Conservation (phyloP, 2,113 vertebrate genomes). For the Ophthalmotilapia sp. region DNA sequence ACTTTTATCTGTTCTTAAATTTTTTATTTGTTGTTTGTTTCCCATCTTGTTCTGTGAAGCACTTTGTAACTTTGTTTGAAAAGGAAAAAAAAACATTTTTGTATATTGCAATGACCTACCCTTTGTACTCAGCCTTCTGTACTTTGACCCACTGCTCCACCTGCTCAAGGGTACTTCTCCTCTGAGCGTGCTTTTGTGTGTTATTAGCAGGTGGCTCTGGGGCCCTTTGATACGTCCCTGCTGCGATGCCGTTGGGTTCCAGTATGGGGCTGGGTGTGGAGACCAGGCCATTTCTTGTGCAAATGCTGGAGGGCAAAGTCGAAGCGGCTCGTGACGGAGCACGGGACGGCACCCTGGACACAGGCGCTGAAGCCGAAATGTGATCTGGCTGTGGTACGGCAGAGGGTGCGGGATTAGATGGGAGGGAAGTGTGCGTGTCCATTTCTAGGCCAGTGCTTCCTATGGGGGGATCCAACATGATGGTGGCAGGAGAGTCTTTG, state of each 20-base stretch:
- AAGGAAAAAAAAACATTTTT: neutral
- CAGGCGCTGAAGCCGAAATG: conserved; percentile 53
- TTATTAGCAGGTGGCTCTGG: conserved; percentile 61
- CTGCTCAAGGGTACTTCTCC: conserved; percentile 80
- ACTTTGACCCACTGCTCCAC: conserved; percentile 90
- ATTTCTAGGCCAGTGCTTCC: conserved; percentile 59
- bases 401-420: neutral
- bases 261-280: conserved; percentile 70
- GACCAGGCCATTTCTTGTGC: conserved; percentile 76
- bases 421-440: conserved; percentile 69
- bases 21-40: neutral
- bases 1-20: neutral
- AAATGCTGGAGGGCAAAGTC: conserved; percentile 43
- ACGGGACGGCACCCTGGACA: conserved; percentile 63
- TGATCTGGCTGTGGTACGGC: neutral
- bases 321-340: conserved; percentile 67
- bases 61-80: neutral
- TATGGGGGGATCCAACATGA: conserved; percentile 38
- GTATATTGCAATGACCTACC: conserved; percentile 66
- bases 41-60: neutral
- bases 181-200: conserved; percentile 74
- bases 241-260: conserved; percentile 85
- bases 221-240: conserved; percentile 72
- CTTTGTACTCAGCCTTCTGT: conserved; percentile 83
- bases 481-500: conserved; percentile 65